Evolutionary conservation across 2,113 vertebrate genomes (phyloP).

Genomic region (Ranitomeya variabilis): DNA sequence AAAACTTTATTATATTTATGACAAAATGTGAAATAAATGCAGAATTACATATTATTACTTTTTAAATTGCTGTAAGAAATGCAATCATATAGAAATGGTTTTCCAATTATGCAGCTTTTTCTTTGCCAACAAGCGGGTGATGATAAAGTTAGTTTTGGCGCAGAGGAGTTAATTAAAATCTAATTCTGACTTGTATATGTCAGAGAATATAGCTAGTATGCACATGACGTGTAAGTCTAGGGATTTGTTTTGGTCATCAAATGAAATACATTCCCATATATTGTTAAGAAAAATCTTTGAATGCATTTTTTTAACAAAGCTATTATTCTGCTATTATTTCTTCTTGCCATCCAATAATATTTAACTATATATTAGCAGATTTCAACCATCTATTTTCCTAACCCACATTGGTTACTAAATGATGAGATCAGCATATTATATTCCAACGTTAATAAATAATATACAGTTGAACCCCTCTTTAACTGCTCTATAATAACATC

Average conservation of each 20-base stretch:
- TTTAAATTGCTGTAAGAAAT: neutral
- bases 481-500: neutral
- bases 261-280: conserved; percentile 27
- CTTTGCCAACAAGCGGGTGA: conserved; percentile 60
- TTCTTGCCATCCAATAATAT: neutral
- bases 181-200: conserved; percentile 67
- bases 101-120: conserved; percentile 16
- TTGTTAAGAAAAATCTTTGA: conserved; percentile 16
- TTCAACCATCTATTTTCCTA: neutral
- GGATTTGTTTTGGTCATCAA: conserved; percentile 64
- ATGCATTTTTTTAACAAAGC: neutral
- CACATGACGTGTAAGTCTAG: conserved; percentile 59
- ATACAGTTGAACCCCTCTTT: conserved; percentile 6
- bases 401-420: neutral
- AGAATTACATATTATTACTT: neutral
- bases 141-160: conserved; percentile 69
- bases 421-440: neutral
- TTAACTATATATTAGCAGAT: neutral
- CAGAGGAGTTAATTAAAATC: conserved; percentile 80
- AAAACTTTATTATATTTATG: neutral
- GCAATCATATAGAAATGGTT: neutral
- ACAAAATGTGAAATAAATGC: neutral
- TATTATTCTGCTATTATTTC: neutral
- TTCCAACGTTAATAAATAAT: neutral
- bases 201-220: conserved; percentile 63